phyloP scores from a whole-genome alignment of 2,113 vertebrate genomes.

The Phyllostomus discolor region DNA sequence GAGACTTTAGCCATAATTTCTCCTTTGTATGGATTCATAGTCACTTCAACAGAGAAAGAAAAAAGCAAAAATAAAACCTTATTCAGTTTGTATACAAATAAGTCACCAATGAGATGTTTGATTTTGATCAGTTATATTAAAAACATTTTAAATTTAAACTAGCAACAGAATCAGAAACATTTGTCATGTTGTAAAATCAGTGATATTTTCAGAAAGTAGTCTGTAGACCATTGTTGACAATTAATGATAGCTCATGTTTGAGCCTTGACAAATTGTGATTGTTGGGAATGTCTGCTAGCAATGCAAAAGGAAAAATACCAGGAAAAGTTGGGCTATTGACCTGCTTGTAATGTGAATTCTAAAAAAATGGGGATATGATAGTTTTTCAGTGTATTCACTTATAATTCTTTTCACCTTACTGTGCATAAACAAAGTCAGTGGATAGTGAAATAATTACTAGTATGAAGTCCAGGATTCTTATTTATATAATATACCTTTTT shows the following conservation, averaged over 20 bases:
- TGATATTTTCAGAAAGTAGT: constrained; percentile 10
- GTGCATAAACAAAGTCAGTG: background rate
- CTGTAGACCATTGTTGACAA: background rate
- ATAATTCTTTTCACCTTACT: background rate
- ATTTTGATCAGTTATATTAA: background rate
- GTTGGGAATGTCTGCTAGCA: background rate
- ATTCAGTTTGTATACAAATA: background rate
- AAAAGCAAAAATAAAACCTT: constrained; percentile 14
- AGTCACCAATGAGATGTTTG: background rate
- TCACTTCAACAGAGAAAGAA: background rate
- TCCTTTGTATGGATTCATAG: background rate
- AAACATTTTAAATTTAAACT: background rate
- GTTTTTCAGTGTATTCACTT: background rate
- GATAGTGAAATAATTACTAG: background rate
- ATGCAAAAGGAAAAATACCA: background rate
- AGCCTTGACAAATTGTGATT: background rate
- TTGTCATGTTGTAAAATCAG: background rate
- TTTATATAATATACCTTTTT: background rate
- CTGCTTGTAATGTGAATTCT: constrained; percentile 7
- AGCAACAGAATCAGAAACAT: background rate
- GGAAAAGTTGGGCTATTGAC: background rate
- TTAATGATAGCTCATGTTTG: background rate
- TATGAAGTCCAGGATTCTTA: background rate
- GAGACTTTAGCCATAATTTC: background rate
- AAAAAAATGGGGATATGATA: background rate